A percentile compares a stretch with the other conserved stretches of the same genome.
These are phyloP conservation scores for Colius striatus DNA, from an alignment of 2,113 vertebrate species.

Conservation along the genomic window DNA sequence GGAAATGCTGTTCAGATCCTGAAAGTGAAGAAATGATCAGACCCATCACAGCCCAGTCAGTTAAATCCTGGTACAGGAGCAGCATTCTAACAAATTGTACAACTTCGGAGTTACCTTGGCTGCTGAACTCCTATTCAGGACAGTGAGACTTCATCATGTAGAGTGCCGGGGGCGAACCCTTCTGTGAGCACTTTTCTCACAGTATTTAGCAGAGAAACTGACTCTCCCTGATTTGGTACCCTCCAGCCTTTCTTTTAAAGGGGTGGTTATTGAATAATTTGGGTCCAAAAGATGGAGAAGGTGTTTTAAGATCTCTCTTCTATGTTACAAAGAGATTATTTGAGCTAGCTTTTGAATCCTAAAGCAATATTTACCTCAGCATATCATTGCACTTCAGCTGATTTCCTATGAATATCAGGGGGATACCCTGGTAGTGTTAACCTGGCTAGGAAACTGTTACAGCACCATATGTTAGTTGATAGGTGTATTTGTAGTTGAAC, in stretches of 20 bases:
- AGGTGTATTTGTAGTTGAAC: background rate
- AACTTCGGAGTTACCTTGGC: background rate
- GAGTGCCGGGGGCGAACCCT: background rate
- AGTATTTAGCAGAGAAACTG: background rate
- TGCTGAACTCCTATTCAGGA: background rate
- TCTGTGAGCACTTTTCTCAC: background rate
- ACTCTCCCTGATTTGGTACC: background rate
- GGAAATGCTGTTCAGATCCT: background rate
- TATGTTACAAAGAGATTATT: background rate
- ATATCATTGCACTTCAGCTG: background rate
- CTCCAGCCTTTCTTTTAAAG: background rate
- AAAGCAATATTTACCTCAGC: background rate
- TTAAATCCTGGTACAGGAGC: background rate
- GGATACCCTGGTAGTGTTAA: background rate
- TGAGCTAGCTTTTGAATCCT: background rate
- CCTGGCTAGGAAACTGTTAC: background rate
- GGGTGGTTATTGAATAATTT: background rate
- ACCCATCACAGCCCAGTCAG: background rate
- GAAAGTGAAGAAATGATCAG: background rate
- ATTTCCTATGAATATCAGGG: background rate
- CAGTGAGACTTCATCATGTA: background rate
- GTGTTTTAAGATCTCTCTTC: background rate
- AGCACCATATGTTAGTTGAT: rapidly evolving
- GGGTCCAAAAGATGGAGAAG: background rate
- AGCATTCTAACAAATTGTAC: background rate